Evolutionary conservation across 1,140 invertebrate species (phyloP), one percentile per base, ranked within the genome.

Genomic region (Xylocopa sonorina): DNA sequence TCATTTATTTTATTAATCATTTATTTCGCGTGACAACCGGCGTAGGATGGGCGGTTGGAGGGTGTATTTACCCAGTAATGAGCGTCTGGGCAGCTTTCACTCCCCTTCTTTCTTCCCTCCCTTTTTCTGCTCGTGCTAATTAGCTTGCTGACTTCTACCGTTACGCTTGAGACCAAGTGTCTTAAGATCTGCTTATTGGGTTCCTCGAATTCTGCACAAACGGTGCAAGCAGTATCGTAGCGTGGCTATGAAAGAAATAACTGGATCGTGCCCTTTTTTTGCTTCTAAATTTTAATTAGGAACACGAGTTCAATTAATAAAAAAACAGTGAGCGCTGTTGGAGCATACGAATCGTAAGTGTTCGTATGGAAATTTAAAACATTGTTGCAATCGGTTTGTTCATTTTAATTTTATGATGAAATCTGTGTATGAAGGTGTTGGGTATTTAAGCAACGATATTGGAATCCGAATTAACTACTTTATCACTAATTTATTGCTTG

Each of bases 1-100:
- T 63, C 43, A 53, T 78, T 72, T 63, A 71, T 72, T 78, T 72
- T 43, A 50, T 53, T 78, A 62, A 62, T 64, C 58, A 27, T 79
- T 73, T 62, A 73, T 62, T 53, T 55, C 27, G 16, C 16, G 38
- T 64, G 69, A 73, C 77, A 57, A 21, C 0, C n/a, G 3, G 6
- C n/a, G n/a, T 6, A 43, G 27, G 10, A 10, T 12, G 32, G 29
- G 10, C 9, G 57, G n/a, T n/a, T n/a, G n/a, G n/a, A 73, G 51
- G 16, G 3, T 27, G 27, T 57, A 34, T 73, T 79, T 64, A 57
- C 9, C 27, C 24, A 2, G 46, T 64, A 78, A 73, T 6, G 58
- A 78, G 68, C 38, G 77, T 38, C 68, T 73, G 68, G 41, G 64
- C 58, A 2, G 9, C 6, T 34, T 38, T 64, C 21, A 50, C n/a